Conservation (phyloP, 2,113 vertebrate genomes). For the Anolis sagrei region DNA sequence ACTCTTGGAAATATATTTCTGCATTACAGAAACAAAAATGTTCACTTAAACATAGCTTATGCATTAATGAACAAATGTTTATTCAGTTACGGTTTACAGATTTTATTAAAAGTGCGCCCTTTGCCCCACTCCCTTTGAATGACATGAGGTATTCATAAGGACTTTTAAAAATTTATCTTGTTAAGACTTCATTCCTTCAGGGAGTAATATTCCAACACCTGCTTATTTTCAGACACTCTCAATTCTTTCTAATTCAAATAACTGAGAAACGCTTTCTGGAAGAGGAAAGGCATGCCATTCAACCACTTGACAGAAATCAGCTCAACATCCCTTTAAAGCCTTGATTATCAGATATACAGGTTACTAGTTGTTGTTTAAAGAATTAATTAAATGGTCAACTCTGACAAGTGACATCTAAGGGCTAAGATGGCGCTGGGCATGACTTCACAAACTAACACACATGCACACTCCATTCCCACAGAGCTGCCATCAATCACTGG, state of each 20-base stretch:
- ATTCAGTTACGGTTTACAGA: slow-evolving; percentile 62
- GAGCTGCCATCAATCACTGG: background rate
- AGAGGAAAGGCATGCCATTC: slow-evolving; percentile 51
- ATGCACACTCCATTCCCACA: background rate
- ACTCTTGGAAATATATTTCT: background rate
- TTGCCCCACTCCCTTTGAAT: slow-evolving; percentile 34
- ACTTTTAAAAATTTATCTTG: slow-evolving; percentile 58
- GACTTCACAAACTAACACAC: background rate
- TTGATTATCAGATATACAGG: slow-evolving; percentile 40
- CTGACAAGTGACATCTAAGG: background rate
- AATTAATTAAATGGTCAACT: background rate
- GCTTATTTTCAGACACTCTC: slow-evolving; percentile 60
- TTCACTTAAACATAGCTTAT: slow-evolving; percentile 45
- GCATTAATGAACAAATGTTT: slow-evolving; percentile 64
- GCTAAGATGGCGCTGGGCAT: background rate
- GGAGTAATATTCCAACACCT: slow-evolving; percentile 62
- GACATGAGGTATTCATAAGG: slow-evolving; percentile 60
- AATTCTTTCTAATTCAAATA: slow-evolving; percentile 48
- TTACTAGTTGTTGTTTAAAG: background rate
- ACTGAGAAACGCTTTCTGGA: slow-evolving; percentile 48
- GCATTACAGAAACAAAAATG: slow-evolving; percentile 29
- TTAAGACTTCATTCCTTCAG: slow-evolving; percentile 57
- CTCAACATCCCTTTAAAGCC: slow-evolving; percentile 47
- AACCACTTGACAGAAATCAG: slow-evolving; percentile 50
- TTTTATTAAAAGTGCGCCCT: slow-evolving; percentile 56